A percentile compares a stretch with the other conserved stretches of the same genome.
Conservation (phyloP, 2,888 invertebrate species). For the Belgica antarctica region DNA sequence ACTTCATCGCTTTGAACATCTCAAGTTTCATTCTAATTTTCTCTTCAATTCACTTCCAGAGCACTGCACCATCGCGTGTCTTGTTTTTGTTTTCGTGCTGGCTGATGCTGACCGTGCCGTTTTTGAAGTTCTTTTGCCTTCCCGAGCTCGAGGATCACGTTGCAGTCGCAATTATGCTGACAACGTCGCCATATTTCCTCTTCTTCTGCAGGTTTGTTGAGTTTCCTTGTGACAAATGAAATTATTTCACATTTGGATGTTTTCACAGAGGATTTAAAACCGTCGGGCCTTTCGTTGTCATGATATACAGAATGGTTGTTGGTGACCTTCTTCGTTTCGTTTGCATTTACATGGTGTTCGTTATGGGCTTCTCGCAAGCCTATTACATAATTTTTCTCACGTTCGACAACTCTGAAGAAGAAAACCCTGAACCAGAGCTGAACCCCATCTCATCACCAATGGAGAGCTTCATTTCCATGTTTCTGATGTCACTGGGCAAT, state of each 20-base stretch:
- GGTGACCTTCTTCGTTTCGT: constrained; percentile 94
- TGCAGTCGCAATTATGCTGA: constrained; percentile 89
- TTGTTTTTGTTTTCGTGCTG: constrained; percentile 93
- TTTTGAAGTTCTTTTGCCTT: constrained; percentile 77
- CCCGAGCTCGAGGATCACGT: constrained; percentile 87
- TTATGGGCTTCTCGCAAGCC: constrained; percentile 96
- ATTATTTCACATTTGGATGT: constrained; percentile 10
- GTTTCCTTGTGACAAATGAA: background rate
- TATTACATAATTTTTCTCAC: constrained; percentile 89
- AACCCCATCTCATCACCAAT: constrained; percentile 90
- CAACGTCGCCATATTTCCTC: constrained; percentile 93
- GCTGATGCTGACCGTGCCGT: constrained; percentile 81
- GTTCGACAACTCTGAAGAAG: constrained; percentile 79
- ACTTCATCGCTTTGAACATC: constrained; percentile 49
- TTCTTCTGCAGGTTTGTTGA: constrained; percentile 85
- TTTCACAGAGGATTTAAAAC: constrained; percentile 90
- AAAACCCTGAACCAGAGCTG: constrained; percentile 69
- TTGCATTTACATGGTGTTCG: constrained; percentile 93
- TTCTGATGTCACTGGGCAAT: constrained; percentile 95
- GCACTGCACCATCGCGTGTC: constrained; percentile 84
- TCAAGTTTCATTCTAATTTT: constrained; percentile 1
- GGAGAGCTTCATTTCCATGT: constrained; percentile 97
- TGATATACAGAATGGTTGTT: constrained; percentile 98
- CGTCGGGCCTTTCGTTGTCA: constrained; percentile 98
- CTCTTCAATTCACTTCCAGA: constrained; percentile 57